Evolutionary conservation across 2,113 vertebrate species (phyloP), one percentile per base, ranked within the genome.

Genomic region (Aplodontia rufa): DNA sequence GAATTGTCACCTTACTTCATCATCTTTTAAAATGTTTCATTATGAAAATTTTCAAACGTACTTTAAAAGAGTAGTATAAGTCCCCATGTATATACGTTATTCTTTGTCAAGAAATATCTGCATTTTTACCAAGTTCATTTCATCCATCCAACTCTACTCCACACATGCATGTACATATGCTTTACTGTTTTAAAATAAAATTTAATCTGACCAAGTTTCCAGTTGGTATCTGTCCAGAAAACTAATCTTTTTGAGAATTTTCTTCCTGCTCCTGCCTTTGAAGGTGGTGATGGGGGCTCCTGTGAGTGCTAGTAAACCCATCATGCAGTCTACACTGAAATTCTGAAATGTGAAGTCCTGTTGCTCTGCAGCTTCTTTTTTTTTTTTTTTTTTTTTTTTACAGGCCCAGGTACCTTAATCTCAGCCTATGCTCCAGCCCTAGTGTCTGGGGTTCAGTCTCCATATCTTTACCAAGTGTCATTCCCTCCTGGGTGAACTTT

Each of bases 101-200:
- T 90, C 58, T 47, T 22, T 55, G 45, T 87, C 47, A 88, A 49
- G 51, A 94, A 95, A 6, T 40, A 51, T 26, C 19, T 55, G 53
- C 9, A 88, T 45, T 76, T 80, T 88, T 26, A 45, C 30, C 74
- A 90, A 55, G 12, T 19, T 66, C 55, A 26, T 85, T 89, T 86
- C 19, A 68, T 92, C 53, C 87, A 11, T 71, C 14, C 58, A 93
- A 66, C 8, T 93, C 12, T 30, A 68, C 11, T 8, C 32, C 51
- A 76, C 24, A 24, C 11, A 17, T 14, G 75, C 17, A 55, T 3
- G 8, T 62, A 10, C 49, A 84, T 22, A 72, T 62, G 8, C 2
- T 45, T 81, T 60, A 87, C 47, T 66, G 32, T 30, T 76, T 94
- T 45, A 26, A 85, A 88, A 87, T 84, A 69, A 80, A 94, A 94